A percentile compares a stretch with the other conserved stretches of the same genome.
Conservation (phyloP, 2,888 invertebrate species). For the Fragum whitleyi region DNA sequence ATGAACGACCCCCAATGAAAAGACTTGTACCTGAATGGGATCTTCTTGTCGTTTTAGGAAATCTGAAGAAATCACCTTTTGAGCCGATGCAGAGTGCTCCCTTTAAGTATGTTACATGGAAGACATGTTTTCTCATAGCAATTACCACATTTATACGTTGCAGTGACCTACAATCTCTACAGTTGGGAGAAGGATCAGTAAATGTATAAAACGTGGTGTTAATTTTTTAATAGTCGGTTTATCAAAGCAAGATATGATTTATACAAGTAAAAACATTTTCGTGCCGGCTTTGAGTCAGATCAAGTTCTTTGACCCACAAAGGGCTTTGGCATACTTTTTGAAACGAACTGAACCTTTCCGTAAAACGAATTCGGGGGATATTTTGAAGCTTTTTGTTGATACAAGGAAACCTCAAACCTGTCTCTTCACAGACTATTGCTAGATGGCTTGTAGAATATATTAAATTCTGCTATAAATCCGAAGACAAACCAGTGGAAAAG, state of each 20-base stretch:
- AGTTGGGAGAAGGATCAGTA: constrained; percentile 29
- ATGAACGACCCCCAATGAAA: constrained; percentile 42
- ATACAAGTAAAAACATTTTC: constrained; percentile 36
- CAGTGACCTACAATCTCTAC: constrained; percentile 38
- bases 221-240: constrained; percentile 41
- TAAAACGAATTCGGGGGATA: too few species aligned
- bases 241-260: constrained; percentile 41
- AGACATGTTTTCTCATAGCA: constrained; percentile 39
- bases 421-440: too few species aligned
- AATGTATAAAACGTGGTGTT: constrained; percentile 44
- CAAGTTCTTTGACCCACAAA: constrained; percentile 39
- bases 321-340: constrained; percentile 31
- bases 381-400: too few species aligned
- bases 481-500: constrained; percentile 3
- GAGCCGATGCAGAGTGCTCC: constrained; percentile 36
- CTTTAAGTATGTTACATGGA: constrained; percentile 33
- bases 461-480: constrained; percentile 1
- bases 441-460: too few species aligned
- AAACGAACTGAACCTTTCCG: constrained; percentile 51
- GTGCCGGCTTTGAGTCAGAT: constrained; percentile 28
- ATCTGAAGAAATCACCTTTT: constrained; percentile 36
- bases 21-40: constrained; percentile 50
- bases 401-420: too few species aligned
- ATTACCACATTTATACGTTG: constrained; percentile 46
- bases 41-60: constrained; percentile 41